Evolutionary conservation across 2,888 invertebrate genomes (phyloP).

Genomic region (Eristalinus sepulchralis): DNA sequence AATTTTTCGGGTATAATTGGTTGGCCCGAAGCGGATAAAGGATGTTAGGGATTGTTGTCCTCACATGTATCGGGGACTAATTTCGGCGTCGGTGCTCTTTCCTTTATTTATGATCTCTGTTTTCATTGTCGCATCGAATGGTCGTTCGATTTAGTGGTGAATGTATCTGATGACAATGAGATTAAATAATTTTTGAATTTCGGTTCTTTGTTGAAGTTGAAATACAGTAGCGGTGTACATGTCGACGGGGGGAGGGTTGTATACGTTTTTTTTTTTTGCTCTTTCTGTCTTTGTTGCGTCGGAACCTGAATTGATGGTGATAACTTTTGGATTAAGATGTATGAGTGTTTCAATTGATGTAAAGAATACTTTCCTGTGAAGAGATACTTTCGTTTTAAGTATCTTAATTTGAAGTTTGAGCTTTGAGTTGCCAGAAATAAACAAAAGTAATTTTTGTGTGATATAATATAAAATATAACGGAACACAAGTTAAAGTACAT

Average conservation of each 20-base stretch:
- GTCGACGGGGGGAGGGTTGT: neutral
- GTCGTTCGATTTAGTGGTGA: conserved; percentile 14
- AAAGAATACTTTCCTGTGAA: neutral
- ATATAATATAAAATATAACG: too few relatives aligned
- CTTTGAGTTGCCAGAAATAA: too few relatives aligned
- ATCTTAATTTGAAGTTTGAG: too few relatives aligned
- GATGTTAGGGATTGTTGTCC: conserved; percentile 51
- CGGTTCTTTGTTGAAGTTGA: conserved; percentile 18
- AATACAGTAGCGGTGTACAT: conserved; percentile 27
- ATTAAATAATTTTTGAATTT: conserved; percentile 47
- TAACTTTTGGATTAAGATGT: conserved; percentile 32
- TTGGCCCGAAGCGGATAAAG: conserved; percentile 51
- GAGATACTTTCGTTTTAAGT: too few relatives aligned
- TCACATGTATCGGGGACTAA: conserved; percentile 39
- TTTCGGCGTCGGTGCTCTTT: conserved; percentile 39
- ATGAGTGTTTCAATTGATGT: neutral
- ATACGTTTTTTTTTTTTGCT: neutral
- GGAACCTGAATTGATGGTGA: neutral
- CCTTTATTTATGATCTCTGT: conserved; percentile 50
- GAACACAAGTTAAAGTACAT: too few relatives aligned
- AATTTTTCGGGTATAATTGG: conserved; percentile 52
- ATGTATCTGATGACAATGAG: conserved; percentile 46
- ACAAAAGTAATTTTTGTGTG: too few relatives aligned
- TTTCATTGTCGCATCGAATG: conserved; percentile 30
- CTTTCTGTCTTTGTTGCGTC: neutral